Evolutionary conservation across 2,797 vertebrate genomes (phyloP), one percentile per base, ranked within the genome.

Genomic region (Nyctibius grandis): DNA sequence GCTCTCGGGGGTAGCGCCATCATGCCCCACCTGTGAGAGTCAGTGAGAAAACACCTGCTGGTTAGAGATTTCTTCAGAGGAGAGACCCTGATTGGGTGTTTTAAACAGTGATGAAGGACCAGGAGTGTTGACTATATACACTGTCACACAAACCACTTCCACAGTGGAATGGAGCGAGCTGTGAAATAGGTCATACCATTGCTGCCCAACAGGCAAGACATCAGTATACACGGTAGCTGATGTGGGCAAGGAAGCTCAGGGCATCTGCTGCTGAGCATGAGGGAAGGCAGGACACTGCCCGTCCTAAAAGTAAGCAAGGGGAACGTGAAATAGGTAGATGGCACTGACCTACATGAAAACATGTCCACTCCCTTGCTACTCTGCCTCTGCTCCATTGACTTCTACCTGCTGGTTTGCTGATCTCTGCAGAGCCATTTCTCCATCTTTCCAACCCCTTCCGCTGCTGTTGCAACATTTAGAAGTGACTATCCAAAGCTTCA

Each of bases 1-100:
- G 98, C 99, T 99, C 97, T 99, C 99, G 0, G 99, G 99, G 36
- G 99, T 99, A 42, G 98, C 98, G 1, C 99, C 99, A 0, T 99
- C 99, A 1, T 99, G 99, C 70, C 99, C 99, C 36, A 99, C 97
- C 99, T 99, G 97, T 40, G 85, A 93, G 76, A 65, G 31, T 6
- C 56, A 61, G 31, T 4, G 19, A 84, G 42, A 38, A 84, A 64
- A 85, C 14, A 68, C 1, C 15, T 48, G 25, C 34, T 63, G n/a
- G 59, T 65, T 47, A 88, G 73, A 61, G 5, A 14, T 69, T 65
- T 63, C 63, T 48, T 74, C 6, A 6, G 16, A 45, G 5, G 2
- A 25, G 51, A 56, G 26, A 28, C 12, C 11, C 9, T 6, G 5
- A 26, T 1, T 5, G 5, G 5, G 15, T 11, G 13, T 26, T 74